Evolutionary conservation across 2,888 invertebrate genomes (phyloP).

Genomic region (Nezara viridula): DNA sequence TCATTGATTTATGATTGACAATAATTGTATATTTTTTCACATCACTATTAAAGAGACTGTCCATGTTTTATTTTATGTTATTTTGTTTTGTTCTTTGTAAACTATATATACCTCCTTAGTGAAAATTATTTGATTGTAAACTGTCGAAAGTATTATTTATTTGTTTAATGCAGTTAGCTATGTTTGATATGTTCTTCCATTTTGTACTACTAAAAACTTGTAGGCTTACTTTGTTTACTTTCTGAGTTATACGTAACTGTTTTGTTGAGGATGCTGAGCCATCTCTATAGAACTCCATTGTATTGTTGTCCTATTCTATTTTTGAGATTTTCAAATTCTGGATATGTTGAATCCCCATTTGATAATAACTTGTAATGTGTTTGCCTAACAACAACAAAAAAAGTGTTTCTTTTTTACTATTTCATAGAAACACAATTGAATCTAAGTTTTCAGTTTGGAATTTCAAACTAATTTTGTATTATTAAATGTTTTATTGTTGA

Average conservation of each 20-base stretch:
- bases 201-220: background rate
- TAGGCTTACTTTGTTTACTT: background rate
- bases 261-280: background rate
- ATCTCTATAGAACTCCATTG: background rate
- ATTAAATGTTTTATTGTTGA: no score
- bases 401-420: no score
- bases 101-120: background rate
- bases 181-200: background rate
- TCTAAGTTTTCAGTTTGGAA: no score
- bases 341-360: no score
- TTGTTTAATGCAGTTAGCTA: background rate
- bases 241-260: background rate
- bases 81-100: background rate
- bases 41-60: background rate
- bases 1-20: constrained; percentile 28
- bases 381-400: no score
- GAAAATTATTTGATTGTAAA: constrained; percentile 23
- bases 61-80: background rate
- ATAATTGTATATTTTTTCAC: constrained; percentile 35
- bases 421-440: no score
- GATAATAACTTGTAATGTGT: no score
- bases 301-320: background rate
- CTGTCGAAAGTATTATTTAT: background rate
- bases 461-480: no score
- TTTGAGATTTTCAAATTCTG: background rate